A percentile compares a stretch with the other conserved stretches of the same genome.
Evolutionary conservation across 2,888 invertebrate genomes (phyloP).

Genomic region (Agapetus fuscipes): DNA sequence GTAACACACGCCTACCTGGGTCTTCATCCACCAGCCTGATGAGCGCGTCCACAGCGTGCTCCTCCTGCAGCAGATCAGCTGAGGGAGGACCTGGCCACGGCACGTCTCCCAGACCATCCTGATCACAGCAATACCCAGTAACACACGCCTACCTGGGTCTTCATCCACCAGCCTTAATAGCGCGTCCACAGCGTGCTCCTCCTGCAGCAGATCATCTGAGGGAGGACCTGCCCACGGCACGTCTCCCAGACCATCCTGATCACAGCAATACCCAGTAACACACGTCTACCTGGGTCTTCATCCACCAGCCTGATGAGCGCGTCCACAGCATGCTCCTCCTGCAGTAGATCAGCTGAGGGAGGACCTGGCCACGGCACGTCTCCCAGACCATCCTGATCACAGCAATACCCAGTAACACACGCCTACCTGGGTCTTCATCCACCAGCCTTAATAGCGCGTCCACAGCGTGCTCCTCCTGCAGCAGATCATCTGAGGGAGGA

Average conservation of each 20-base stretch:
- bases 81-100: conserved; percentile 35
- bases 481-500: conserved; percentile 33
- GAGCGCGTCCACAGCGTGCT: conserved; percentile 52
- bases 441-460: conserved; percentile 51
- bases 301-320: conserved; percentile 51
- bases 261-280: too few species aligned
- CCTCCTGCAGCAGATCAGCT: conserved; percentile 35
- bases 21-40: conserved; percentile 46
- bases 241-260: conserved; percentile 67
- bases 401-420: too few species aligned
- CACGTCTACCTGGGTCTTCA: conserved; percentile 44
- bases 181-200: conserved; percentile 49
- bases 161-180: conserved; percentile 50
- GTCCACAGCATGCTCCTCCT: conserved; percentile 47
- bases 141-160: conserved; percentile 43
- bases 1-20: conserved; percentile 44
- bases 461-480: conserved; percentile 48
- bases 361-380: conserved; percentile 42
- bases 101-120: conserved; percentile 63
- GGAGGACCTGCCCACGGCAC: conserved; percentile 35
- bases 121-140: too few species aligned
- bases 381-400: conserved; percentile 66
- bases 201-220: conserved; percentile 35
- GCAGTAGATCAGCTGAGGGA: conserved; percentile 35
- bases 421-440: conserved; percentile 42